Evolutionary conservation across 92 coral and sea anemone species (phyloP).

Genomic region (Zoanthus sociatus): DNA sequence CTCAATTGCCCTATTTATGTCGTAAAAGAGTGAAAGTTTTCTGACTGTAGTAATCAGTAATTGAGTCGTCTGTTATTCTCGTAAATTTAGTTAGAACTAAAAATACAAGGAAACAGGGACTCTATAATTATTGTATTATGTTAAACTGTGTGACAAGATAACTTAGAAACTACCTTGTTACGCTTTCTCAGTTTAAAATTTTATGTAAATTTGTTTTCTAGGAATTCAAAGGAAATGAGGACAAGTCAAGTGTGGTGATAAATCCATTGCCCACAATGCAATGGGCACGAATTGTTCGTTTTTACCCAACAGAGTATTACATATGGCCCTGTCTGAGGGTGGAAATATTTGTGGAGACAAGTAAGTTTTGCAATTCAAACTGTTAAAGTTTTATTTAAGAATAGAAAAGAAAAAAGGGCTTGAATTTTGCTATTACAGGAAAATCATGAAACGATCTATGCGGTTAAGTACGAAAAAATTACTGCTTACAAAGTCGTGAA

Average conservation of each 20-base stretch:
- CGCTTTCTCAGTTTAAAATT: neutral
- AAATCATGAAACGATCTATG: no score
- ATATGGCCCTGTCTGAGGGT: constrained; percentile 72
- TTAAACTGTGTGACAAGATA: neutral
- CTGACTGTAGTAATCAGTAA: no score
- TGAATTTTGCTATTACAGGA: no score
- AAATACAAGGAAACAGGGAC: no score
- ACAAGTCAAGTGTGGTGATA: constrained; percentile 48
- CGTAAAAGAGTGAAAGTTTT: no score
- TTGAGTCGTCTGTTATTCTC: no score
- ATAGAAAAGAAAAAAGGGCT: no score
- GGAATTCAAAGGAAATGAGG: constrained; percentile 66
- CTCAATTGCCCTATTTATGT: no score
- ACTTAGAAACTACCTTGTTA: neutral
- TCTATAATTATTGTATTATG: no score
- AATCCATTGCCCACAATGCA: constrained; percentile 24
- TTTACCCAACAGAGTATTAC: constrained; percentile 45
- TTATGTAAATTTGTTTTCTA: constrained; percentile 13
- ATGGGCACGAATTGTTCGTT: constrained; percentile 65
- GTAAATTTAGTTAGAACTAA: no score
- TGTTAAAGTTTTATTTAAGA: neutral
- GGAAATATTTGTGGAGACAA: constrained; percentile 60
- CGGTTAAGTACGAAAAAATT: no score
- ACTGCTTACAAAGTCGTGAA: no score
- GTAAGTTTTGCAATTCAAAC: neutral